Conservation (phyloP, 2,888 invertebrate species). For the Lochmaea capreae region DNA sequence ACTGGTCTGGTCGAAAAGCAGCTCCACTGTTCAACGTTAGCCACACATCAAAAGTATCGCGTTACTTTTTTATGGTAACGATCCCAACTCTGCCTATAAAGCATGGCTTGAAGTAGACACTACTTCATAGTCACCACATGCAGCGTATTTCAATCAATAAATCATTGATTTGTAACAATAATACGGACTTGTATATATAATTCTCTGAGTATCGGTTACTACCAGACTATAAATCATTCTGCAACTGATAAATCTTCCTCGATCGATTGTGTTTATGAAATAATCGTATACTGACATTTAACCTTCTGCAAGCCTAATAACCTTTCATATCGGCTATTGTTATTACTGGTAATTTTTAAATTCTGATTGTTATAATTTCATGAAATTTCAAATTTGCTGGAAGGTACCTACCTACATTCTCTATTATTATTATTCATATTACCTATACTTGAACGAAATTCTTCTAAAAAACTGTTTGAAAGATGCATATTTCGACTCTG, state of each 20-base stretch:
- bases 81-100: neutral
- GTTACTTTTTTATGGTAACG: no score
- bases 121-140: constrained; percentile 12
- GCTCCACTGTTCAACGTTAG: no score
- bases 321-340: constrained; percentile 18
- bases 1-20: no score
- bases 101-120: neutral
- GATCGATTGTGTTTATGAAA: constrained; percentile 24
- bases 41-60: no score
- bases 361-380: no score
- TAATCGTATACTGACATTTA: constrained; percentile 23
- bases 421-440: no score
- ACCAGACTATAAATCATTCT: constrained; percentile 22
- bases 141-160: constrained; percentile 9
- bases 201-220: constrained; percentile 18
- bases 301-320: constrained; percentile 20
- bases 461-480: no score
- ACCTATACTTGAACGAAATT: no score
- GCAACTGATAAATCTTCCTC: constrained; percentile 20
- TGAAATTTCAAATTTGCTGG: no score
- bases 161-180: constrained; percentile 25
- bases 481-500: no score
- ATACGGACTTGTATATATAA: constrained; percentile 14
- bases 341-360: neutral
- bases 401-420: no score